Base-by-base conservation (phyloP, 1,140 invertebrate genomes). In the Babylonia areolata region DNA sequence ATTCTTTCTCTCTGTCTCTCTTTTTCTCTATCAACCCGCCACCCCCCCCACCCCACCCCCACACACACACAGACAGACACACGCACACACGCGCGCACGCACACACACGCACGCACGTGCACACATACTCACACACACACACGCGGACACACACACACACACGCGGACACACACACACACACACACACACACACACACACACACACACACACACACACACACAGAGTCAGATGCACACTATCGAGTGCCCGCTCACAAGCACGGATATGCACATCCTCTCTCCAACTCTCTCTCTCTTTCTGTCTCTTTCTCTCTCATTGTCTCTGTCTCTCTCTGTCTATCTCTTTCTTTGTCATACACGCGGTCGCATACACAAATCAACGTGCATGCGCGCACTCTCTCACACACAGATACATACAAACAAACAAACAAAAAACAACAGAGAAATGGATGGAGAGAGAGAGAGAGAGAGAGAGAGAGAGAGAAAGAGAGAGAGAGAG, bases 21-120 rank as follows among this genome's bases (percentile, higher is more conserved):
- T n/a, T 9, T 17, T 9, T 11, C 2, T 42, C 6, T 35, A 31
- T 20, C n/a, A 20, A 79, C n/a, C 0, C 11, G 42, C 37, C 20
- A 11, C 33, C 31, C 33, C 58, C 9, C 28, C 3, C 15, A 64
- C 3, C 28, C 3, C 15, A 64, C 17, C 9, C 58, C 9, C 17
- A 64, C 77, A 42, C 39, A 79, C 77, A 40, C 15, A 79, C 77
- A 1, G 2, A 79, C 77, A 40, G 37, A 79, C 35, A 79, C 77
- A 79, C 37, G 12, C 23, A 17, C n/a, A 79, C 37, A 79, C 37
- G 20, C 33, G 31, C 77, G 42, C 37, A 12, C 37, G 40, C 77
- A 40, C 77, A 79, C 39, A 79, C 77, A 79, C 77, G 40, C 77
- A 79, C 77, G 40, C 77, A 39, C 37, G 40, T 9, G 20, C 77